phyloP scores from a whole-genome alignment of 2,888 invertebrate genomes.

The Lasioglossum oenotherae region DNA sequence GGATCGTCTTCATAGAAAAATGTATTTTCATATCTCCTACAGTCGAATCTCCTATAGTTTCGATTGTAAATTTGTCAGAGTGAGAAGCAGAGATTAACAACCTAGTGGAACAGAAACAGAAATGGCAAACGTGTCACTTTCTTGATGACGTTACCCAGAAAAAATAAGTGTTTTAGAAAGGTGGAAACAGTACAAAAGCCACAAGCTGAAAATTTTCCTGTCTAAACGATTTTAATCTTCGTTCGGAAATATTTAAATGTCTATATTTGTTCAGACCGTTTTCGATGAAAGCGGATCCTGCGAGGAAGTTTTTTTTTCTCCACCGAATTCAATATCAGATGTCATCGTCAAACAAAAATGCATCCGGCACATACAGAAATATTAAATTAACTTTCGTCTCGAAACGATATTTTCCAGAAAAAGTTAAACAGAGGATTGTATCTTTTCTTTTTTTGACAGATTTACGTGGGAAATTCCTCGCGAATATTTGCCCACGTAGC shows the following conservation, averaged over 20 bases:
- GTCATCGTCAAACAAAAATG: background rate
- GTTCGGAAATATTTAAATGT: background rate
- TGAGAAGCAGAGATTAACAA: background rate
- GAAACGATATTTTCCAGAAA: background rate
- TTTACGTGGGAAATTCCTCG: background rate
- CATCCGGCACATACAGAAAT: background rate
- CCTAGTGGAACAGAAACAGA: too few species aligned
- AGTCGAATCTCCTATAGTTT: too few species aligned
- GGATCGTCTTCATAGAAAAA: too few species aligned
- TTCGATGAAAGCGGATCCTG: background rate
- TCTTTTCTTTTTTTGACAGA: background rate
- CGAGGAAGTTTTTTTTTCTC: background rate
- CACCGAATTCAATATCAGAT: background rate
- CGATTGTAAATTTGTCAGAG: background rate
- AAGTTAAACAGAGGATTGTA: background rate
- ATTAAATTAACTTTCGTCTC: background rate
- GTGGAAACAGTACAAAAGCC: background rate
- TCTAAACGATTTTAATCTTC: background rate
- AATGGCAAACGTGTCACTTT: background rate
- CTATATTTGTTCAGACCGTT: background rate
- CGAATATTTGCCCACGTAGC: background rate
- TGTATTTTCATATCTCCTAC: too few species aligned
- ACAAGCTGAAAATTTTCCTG: background rate
- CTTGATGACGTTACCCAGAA: accelerated
- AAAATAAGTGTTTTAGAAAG: background rate